Evolutionary conservation across 2,797 vertebrate genomes (phyloP).

Genomic region (Parotocinclus haroldoi): DNA sequence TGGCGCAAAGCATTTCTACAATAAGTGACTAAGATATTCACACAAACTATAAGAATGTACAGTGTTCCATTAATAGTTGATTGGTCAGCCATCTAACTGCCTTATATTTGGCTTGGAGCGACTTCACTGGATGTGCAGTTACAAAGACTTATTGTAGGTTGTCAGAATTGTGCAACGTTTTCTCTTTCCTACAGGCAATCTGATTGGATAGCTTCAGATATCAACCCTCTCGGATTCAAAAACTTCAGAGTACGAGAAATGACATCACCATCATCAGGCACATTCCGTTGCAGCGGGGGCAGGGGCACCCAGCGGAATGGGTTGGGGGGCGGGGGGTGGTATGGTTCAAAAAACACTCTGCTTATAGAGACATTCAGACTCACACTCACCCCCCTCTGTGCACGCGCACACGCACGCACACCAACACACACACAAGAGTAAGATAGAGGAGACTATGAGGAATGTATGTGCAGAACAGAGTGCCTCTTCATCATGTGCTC

Average conservation of each 20-base stretch:
- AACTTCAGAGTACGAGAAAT: constrained; percentile 68
- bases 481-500: constrained; percentile 66
- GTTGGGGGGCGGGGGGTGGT: constrained; percentile 28
- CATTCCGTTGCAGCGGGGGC: constrained; percentile 69
- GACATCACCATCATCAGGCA: constrained; percentile 75
- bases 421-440: constrained; percentile 13
- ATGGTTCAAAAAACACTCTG: constrained; percentile 46
- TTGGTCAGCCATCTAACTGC: constrained; percentile 33
- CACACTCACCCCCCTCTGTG: constrained; percentile 28
- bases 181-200: constrained; percentile 49
- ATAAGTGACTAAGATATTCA: not conserved
- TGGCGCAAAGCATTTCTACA: constrained; percentile 12
- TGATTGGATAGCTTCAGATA: constrained; percentile 38
- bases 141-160: constrained; percentile 49
- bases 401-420: constrained; percentile 2
- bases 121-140: constrained; percentile 32
- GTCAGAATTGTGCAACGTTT: constrained; percentile 65
- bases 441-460: constrained; percentile 37
- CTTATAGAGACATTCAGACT: constrained; percentile 58
- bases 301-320: constrained; percentile 28
- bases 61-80: constrained; percentile 33
- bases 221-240: constrained; percentile 48
- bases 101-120: constrained; percentile 14
- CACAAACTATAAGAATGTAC: constrained; percentile 13
- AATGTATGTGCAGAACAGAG: constrained; percentile 52